Conservation (phyloP, 2,888 invertebrate species). For the Eumacrocentrus americanus region DNA sequence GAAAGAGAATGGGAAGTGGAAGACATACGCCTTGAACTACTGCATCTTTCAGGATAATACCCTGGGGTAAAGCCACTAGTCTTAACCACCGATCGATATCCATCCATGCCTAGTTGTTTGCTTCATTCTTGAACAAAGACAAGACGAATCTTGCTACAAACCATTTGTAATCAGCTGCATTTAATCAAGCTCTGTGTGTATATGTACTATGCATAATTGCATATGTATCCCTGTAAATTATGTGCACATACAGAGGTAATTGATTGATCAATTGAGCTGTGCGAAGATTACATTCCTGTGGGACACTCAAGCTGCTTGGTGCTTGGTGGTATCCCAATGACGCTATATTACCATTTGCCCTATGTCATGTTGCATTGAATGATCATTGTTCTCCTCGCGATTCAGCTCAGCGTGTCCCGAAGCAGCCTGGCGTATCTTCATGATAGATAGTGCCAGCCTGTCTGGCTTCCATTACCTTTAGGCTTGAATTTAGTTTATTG, state of each 20-base stretch:
- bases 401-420: constrained; percentile 4
- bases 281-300: constrained; percentile 16
- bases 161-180: too few relatives aligned
- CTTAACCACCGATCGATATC: too few relatives aligned
- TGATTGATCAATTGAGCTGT: constrained; percentile 17
- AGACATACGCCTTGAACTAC: too few relatives aligned
- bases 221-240: neutral
- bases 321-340: neutral
- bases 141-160: too few relatives aligned
- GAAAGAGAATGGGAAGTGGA: too few relatives aligned
- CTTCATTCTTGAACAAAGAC: too few relatives aligned
- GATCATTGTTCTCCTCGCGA: constrained; percentile 18
- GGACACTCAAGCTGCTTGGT: neutral
- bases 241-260: neutral
- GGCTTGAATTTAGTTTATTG: constrained; percentile 5
- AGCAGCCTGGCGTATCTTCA: constrained; percentile 16
- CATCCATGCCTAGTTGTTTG: too few relatives aligned
- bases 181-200: neutral
- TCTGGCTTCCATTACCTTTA: neutral
- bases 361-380: constrained; percentile 17
- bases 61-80: too few relatives aligned
- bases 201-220: neutral
- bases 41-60: too few relatives aligned
- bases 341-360: constrained; percentile 13
- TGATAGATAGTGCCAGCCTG: constrained; percentile 19